A percentile compares a stretch with the other conserved stretches of the same genome.
Evolutionary conservation across 2,797 vertebrate genomes (phyloP).

Genomic region (Gadopsis marmoratus): DNA sequence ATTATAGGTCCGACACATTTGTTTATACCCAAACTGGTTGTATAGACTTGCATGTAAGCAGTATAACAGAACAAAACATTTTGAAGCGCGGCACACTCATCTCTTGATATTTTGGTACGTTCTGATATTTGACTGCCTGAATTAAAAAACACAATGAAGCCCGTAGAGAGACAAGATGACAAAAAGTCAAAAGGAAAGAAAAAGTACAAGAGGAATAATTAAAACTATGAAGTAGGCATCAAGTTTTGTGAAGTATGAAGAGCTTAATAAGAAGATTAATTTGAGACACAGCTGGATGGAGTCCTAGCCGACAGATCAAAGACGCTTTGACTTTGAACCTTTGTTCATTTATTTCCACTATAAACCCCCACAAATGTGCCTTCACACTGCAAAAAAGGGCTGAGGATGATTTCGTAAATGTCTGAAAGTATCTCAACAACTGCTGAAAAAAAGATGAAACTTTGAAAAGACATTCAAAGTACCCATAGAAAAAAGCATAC

Average conservation of each 20-base stretch:
- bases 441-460: background rate
- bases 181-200: background rate
- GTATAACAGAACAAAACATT: background rate
- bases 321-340: conserved; percentile 21
- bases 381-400: conserved; percentile 20
- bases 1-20: background rate
- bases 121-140: background rate
- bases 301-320: conserved; percentile 34
- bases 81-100: background rate
- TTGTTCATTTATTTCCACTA: conserved; percentile 34
- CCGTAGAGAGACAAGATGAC: background rate
- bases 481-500: background rate
- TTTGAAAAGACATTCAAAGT: background rate
- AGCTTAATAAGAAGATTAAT: conserved; percentile 15
- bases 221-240: conserved; percentile 4
- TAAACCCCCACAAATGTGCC: conserved; percentile 11
- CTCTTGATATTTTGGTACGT: background rate
- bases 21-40: background rate
- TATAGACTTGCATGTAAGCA: background rate
- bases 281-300: conserved; percentile 12
- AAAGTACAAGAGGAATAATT: background rate
- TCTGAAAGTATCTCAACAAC: background rate
- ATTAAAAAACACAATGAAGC: background rate
- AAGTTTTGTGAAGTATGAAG: conserved; percentile 20
- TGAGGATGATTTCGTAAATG: conserved; percentile 10